Percentiles rank a stretch among this genome's conserved stretches.
phyloP scores from a whole-genome alignment of 2,888 invertebrate species.

The Noctua comes region DNA sequence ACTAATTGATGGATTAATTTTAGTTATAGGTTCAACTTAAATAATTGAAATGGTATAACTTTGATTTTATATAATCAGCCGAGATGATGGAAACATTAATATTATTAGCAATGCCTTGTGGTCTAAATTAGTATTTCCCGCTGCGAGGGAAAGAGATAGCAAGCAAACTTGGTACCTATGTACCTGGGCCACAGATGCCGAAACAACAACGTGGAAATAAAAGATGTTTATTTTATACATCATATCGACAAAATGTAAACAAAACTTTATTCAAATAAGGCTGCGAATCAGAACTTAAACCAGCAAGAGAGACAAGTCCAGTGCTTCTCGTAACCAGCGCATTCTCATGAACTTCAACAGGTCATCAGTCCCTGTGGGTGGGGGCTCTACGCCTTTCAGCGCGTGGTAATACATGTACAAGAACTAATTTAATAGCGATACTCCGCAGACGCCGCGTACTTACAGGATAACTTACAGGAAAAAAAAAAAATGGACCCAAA shows the following conservation, averaged over 20 bases:
- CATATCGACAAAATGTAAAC: neutral
- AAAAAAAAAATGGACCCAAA: too few relatives aligned
- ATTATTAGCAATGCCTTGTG: neutral
- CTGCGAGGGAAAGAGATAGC: neutral
- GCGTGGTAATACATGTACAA: neutral
- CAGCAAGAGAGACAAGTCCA: neutral
- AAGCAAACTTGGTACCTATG: neutral
- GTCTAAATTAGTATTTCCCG: neutral
- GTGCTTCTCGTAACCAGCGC: neutral
- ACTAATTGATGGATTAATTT: neutral
- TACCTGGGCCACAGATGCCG: neutral
- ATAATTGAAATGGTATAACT: neutral
- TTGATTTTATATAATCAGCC: neutral
- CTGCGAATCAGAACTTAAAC: neutral
- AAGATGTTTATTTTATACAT: neutral
- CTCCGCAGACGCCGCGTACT: neutral
- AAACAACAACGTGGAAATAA: neutral
- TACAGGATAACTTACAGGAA: too few relatives aligned
- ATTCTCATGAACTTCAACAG: neutral
- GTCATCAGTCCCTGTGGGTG: neutral
- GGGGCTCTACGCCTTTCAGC: neutral
- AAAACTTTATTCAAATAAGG: neutral
- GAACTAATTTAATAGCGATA: neutral
- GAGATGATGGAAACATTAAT: neutral
- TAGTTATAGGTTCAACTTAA: neutral